Percentiles rank a stretch among this genome's conserved stretches.
Conservation (phyloP, 2,113 vertebrate genomes). For the Planiliza haematocheilus region DNA sequence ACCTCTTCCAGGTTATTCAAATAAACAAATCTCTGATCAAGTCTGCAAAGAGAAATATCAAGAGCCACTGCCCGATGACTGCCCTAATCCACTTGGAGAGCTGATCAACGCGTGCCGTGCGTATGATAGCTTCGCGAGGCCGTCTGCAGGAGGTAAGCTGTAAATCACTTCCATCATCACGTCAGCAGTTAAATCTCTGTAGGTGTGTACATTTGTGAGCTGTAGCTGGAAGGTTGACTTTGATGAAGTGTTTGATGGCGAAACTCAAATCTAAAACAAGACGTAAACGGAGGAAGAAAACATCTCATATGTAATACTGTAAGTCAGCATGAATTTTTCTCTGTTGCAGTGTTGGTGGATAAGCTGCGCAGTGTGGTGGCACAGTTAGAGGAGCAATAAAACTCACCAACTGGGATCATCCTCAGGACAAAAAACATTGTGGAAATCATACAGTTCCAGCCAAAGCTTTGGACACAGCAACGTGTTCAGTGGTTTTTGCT, state of each 20-base stretch:
- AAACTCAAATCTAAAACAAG: no score
- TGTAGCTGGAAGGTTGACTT: no score
- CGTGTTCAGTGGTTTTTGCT: no score
- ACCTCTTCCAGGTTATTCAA: slow-evolving; percentile 69
- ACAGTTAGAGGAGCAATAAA: slow-evolving; percentile 60
- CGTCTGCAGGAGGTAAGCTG: slow-evolving; percentile 79
- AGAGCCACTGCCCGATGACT: slow-evolving; percentile 83
- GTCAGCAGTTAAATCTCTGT: neutral
- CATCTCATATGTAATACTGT: no score
- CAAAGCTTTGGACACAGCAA: no score
- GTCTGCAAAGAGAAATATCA: slow-evolving; percentile 57
- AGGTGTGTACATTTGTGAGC: no score
- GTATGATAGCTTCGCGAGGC: slow-evolving; percentile 81
- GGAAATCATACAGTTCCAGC: neutral
- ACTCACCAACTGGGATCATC: neutral
- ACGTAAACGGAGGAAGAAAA: no score
- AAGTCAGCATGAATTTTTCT: no score
- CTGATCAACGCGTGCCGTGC: slow-evolving; percentile 82
- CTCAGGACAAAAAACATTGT: neutral
- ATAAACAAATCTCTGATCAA: slow-evolving; percentile 73
- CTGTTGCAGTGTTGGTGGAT: slow-evolving; percentile 77
- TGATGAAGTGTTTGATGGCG: no score
- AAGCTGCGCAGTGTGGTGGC: slow-evolving; percentile 67
- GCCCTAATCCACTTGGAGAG: slow-evolving; percentile 73
- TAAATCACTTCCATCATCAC: neutral